A percentile compares a stretch with the other conserved stretches of the same genome.
phyloP scores from a whole-genome alignment of 1,140 invertebrate genomes.

The Acromyrmex heyeri region DNA sequence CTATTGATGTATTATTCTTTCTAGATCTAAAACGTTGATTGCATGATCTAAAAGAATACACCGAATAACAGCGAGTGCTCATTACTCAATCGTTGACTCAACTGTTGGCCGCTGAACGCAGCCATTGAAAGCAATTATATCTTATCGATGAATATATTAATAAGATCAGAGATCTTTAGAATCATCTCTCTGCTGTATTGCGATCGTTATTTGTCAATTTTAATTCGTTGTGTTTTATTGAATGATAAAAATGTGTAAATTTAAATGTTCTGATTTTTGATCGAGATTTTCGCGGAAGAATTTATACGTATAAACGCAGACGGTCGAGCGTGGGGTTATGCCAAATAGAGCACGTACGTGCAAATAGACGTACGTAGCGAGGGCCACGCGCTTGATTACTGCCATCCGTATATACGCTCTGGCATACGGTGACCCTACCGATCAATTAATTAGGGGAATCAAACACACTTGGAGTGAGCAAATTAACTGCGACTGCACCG shows the following conservation, averaged over 20 bases:
- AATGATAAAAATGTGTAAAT: neutral
- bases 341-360: conserved; percentile 45
- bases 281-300: neutral
- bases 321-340: conserved; percentile 27
- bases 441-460: conserved; percentile 87
- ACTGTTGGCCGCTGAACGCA: too few species aligned
- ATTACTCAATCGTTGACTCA: too few species aligned
- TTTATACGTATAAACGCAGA: neutral
- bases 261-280: neutral
- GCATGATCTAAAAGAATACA: too few species aligned
- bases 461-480: conserved; percentile 87
- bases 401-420: conserved; percentile 79
- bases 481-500: conserved; percentile 86
- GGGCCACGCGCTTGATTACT: conserved; percentile 82
- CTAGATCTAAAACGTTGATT: too few species aligned
- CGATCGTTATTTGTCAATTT: neutral
- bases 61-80: too few species aligned
- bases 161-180: neutral
- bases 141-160: neutral
- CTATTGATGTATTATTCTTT: too few species aligned
- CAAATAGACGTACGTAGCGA: conserved; percentile 69
- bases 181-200: neutral
- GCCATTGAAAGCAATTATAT: neutral
- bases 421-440: conserved; percentile 81
- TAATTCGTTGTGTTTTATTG: neutral